Percentiles rank a stretch among this genome's conserved stretches.
Evolutionary conservation across 2,113 vertebrate genomes (phyloP).

Genomic region (Petroica traversi): DNA sequence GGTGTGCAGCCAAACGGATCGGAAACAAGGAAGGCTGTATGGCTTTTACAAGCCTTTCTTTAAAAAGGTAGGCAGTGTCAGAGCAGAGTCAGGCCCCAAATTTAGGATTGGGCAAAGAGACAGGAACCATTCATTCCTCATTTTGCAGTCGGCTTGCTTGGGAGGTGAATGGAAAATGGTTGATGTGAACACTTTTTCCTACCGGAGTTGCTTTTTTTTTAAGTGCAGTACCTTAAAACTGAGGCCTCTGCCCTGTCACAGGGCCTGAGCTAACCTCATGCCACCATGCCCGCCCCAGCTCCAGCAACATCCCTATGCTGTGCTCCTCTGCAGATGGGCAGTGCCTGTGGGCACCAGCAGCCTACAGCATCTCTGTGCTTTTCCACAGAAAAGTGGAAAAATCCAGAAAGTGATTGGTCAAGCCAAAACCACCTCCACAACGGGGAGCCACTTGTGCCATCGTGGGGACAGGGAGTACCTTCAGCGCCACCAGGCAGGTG

Average conservation of each 20-base stretch:
- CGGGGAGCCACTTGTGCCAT: not conserved
- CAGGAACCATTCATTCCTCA: not conserved
- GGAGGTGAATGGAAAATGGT: not conserved
- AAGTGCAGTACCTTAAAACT: not conserved
- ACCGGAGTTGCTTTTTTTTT: not conserved
- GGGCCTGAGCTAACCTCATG: not conserved
- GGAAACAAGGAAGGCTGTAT: not conserved
- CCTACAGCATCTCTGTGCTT: not conserved
- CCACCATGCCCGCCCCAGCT: accelerated
- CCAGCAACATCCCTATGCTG: accelerated
- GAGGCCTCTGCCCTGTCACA: not conserved
- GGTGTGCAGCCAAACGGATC: not conserved
- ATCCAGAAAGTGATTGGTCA: not conserved
- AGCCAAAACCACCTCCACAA: not conserved
- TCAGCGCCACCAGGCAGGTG: not conserved
- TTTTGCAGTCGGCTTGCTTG: not conserved
- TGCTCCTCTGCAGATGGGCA: not conserved
- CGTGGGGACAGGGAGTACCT: not conserved
- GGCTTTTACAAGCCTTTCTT: not conserved
- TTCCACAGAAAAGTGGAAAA: too few species aligned
- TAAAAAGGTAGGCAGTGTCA: not conserved
- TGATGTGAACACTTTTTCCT: not conserved
- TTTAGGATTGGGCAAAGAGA: not conserved
- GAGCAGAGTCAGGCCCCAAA: not conserved
- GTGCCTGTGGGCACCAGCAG: not conserved